Base-by-base conservation (phyloP, 2,888 invertebrate species). In the Callosobruchus maculatus region DNA sequence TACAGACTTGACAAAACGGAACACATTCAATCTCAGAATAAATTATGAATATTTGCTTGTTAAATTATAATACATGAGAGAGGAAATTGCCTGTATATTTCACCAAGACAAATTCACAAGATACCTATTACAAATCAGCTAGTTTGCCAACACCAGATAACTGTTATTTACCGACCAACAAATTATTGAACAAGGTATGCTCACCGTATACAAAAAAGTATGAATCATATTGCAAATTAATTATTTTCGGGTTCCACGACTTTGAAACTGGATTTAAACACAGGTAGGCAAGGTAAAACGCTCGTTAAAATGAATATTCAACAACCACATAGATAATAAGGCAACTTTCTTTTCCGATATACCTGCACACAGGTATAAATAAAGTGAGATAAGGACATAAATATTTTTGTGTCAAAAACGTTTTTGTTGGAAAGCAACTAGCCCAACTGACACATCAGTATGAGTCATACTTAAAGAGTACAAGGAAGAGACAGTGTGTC, bases 401-500 rank as follows among this genome's bases (percentile, higher is more conserved):
- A 49, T 49, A 49, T 49, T 49, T 49, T 49, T 7, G 13, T 49
- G 49, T 49, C 49, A 49, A 49, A 49, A 49, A 49, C 49, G 49
- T 49, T 49, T 49, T 49, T 49, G 49, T 49, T 49, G 49, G 49
- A 49, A 49, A 49, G 13, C 4, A 49, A 49, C 49, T 3, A 18
- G 49, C 18, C 49, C 9, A 49, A 49, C 18, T 18, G 49, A 49
- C 49, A 49, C 49, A 49, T 49, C 49, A 1, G 69, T 82, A 82
- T 83, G 84, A 83, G 81, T 83, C 83, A 83, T 78, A 81, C 79
- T 74, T 72, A 74, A 71, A 78, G 80, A 79, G 78, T 74, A 76
- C 71, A 77, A 79, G 80, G 78, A 79, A 81, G 80, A 81, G 49
- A 49, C 49, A 13, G 81, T 77, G 78, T 76, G 79, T 78, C 76